Percentiles rank a stretch among this genome's conserved stretches.
Conservation (phyloP, 2,888 invertebrate genomes). For the Tigriopus californicus region DNA sequence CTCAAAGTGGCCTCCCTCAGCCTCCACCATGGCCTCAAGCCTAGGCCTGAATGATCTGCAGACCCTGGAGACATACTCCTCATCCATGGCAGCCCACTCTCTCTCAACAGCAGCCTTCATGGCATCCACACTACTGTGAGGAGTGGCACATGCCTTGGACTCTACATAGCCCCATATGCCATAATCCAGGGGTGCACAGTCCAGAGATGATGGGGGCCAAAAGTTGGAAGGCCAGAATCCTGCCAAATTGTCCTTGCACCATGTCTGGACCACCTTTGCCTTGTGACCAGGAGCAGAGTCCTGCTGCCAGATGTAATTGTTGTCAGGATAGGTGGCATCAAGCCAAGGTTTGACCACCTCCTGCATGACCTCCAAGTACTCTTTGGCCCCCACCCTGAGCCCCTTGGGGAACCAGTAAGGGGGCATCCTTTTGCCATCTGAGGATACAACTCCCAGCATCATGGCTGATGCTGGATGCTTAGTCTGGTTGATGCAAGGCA, state of each 20-base stretch:
- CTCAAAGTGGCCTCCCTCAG: too few species aligned
- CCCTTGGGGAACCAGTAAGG: neutral
- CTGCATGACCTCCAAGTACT: neutral
- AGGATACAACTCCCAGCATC: neutral
- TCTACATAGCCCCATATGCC: neutral
- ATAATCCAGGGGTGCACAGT: neutral
- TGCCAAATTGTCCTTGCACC: neutral
- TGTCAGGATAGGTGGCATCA: neutral
- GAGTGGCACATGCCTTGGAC: neutral
- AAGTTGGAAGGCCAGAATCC: neutral
- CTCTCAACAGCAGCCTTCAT: neutral
- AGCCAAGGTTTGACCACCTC: neutral
- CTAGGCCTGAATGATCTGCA: neutral
- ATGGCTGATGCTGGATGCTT: constrained; percentile 9
- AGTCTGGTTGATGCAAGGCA: neutral
- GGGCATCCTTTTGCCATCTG: neutral
- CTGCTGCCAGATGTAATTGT: neutral
- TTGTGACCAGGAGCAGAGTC: neutral
- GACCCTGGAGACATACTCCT: neutral
- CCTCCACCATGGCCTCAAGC: too few species aligned
- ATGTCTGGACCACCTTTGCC: neutral
- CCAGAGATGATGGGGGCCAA: neutral
- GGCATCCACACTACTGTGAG: neutral
- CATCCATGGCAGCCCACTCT: neutral
- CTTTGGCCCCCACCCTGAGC: neutral